These are phyloP conservation scores for Chloromyia formosa DNA, from an alignment of 2,888 invertebrate species.

Conservation along the genomic window DNA sequence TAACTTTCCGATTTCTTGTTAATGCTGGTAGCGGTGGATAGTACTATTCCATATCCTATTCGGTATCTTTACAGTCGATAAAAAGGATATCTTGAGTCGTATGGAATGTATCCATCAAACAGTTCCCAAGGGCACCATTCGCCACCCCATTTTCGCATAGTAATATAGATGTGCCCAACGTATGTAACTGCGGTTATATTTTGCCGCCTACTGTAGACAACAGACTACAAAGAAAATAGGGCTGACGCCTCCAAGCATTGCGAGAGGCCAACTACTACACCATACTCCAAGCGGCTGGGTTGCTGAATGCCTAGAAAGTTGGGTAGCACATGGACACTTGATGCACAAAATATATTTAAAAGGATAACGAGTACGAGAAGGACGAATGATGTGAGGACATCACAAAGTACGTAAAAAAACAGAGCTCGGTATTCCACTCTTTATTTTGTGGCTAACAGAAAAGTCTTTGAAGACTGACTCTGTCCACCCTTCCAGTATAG, in stretches of 20 bases:
- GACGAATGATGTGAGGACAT: slow-evolving; percentile 4
- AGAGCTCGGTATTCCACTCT: slow-evolving; percentile 37
- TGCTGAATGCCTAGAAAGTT: slow-evolving; percentile 37
- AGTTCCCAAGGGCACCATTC: slow-evolving; percentile 63
- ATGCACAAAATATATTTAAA: slow-evolving; percentile 42
- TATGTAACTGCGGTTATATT: neutral
- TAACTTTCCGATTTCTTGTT: slow-evolving; percentile 3
- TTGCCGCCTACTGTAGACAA: slow-evolving; percentile 26
- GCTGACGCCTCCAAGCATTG: slow-evolving; percentile 56
- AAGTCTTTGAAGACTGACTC: slow-evolving; percentile 14
- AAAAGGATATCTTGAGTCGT: slow-evolving; percentile 46
- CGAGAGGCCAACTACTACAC: slow-evolving; percentile 53
- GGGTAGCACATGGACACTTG: slow-evolving; percentile 47
- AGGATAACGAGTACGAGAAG: neutral
- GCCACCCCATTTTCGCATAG: slow-evolving; percentile 61
- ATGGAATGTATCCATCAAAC: slow-evolving; percentile 60
- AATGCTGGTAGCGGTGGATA: neutral
- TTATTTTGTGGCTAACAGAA: neutral
- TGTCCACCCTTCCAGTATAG: neutral
- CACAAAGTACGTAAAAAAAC: slow-evolving; percentile 30
- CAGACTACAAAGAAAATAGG: neutral
- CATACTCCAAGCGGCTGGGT: slow-evolving; percentile 26
- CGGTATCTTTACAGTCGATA: slow-evolving; percentile 46
- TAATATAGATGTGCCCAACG: slow-evolving; percentile 49
- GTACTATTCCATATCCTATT: slow-evolving; percentile 30